Conservation (phyloP, 2,888 invertebrate species). For the Macrophya alboannulata region DNA sequence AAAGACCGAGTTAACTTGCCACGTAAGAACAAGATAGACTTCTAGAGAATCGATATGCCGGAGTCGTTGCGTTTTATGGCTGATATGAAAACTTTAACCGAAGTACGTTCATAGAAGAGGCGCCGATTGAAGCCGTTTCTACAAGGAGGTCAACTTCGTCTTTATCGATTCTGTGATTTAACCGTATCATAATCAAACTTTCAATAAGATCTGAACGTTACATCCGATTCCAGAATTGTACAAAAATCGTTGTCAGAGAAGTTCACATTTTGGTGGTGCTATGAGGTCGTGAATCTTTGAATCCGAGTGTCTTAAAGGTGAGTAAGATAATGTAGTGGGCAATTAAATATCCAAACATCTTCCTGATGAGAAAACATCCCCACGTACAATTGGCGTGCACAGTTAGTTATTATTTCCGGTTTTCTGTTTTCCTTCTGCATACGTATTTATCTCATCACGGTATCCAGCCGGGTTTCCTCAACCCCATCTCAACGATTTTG, state of each 20-base stretch:
- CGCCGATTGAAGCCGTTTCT: not conserved
- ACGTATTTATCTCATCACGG: conserved; percentile 62
- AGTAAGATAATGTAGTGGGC: not conserved
- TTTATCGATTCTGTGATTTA: conserved; percentile 5
- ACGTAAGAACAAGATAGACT: not conserved
- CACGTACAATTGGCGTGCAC: not conserved
- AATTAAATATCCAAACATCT: not conserved
- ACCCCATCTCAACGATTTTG: conserved; percentile 67
- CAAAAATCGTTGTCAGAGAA: not conserved
- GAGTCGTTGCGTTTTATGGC: not conserved
- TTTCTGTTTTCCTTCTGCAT: conserved; percentile 63
- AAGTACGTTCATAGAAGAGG: not conserved
- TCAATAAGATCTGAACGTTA: not conserved
- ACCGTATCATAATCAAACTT: conserved; percentile 22
- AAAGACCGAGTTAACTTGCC: not conserved
- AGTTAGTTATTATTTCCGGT: not conserved
- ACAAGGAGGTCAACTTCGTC: conserved; percentile 29
- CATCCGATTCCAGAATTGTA: not conserved
- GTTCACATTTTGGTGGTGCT: not conserved
- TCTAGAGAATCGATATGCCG: conserved; percentile 12
- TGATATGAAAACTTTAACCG: conserved; percentile 39
- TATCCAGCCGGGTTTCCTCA: conserved; percentile 57
- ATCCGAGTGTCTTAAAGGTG: not conserved
- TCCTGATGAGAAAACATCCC: not conserved
- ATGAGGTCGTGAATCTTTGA: not conserved